Base-by-base conservation (phyloP, 2,888 invertebrate genomes). In the Ectropis crepuscularia region DNA sequence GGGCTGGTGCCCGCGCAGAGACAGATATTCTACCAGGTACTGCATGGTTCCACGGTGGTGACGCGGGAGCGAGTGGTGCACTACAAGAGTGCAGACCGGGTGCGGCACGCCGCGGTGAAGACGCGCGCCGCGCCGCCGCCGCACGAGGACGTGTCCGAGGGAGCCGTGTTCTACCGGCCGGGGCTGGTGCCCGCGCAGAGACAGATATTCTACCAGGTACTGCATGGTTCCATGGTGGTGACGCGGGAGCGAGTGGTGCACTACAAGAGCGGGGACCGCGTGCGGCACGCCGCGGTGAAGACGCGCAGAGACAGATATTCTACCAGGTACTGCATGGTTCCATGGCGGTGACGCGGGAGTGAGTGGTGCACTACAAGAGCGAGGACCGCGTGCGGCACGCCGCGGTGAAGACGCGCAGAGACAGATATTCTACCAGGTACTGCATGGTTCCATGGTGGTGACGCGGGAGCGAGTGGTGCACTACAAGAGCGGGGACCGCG, bases 11-110 rank as follows among this genome's bases (percentile, higher is more conserved):
- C 98, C 0, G 94, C 96, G 6, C 96, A 96, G 53, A 89, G 97
- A 45, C 98, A 98, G 87, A 97, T 97, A 93, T 97, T 97, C 87
- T 97, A 98, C 85, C 97, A 98, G 93, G 96, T 97, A n/a, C n/a
- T n/a, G n/a, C n/a, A n/a, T n/a, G n/a, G n/a, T n/a, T 79, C 86
- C 1, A 84, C 89, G 85, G 87, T 91, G 61, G 80, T 77, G 74
- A 84, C 84, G 1, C 83, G 83, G 38, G 86, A 84, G 28, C 81
- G 83, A 49, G 66, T 79, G 43, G 69, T 76, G 5, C 79, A 82
- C 71, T 78, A 79, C 68, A 87, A 85, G 71, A 82, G 82, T 68
- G 74, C 81, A 39, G 85, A 86, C 61, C 80, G 86, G 43, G 80
- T 85, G 42, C 80, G 83, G 2, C 74, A 79, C 45, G 64, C 69